A percentile compares a stretch with the other conserved stretches of the same genome.
phyloP scores from a whole-genome alignment of 2,888 invertebrate genomes.

The Achlya flavicornis region DNA sequence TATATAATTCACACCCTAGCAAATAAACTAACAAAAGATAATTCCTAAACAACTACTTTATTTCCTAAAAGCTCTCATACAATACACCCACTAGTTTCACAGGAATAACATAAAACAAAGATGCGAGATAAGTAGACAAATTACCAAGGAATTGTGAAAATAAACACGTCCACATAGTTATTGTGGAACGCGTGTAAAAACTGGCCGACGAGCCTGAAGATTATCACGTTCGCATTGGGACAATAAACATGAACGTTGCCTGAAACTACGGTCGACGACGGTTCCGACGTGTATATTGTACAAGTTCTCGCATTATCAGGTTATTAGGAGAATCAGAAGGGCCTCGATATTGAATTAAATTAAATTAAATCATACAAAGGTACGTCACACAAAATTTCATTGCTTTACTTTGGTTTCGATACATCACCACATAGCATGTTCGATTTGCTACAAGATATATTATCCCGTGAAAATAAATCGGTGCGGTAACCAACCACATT shows the following conservation, averaged over 20 bases:
- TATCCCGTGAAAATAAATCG: not conserved
- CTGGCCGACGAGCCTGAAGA: not conserved
- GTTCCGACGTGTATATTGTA: not conserved
- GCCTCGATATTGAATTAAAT: too few relatives aligned
- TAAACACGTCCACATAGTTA: conserved; percentile 8
- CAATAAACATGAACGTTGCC: not conserved
- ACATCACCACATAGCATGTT: too few relatives aligned
- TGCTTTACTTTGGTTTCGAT: too few relatives aligned
- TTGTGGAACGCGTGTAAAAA: conserved; percentile 7
- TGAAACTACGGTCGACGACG: not conserved
- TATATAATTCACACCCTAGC: too few relatives aligned
- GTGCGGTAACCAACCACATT: not conserved
- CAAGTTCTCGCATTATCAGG: not conserved
- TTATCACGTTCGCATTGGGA: conserved; percentile 4
- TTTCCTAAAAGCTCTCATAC: not conserved
- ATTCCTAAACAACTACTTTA: not conserved
- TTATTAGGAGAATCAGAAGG: not conserved
- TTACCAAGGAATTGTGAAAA: conserved; percentile 1
- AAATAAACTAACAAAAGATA: too few relatives aligned
- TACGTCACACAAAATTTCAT: too few relatives aligned
- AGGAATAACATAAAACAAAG: conserved; percentile 1
- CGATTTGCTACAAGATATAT: not conserved
- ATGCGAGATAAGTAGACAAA: not conserved
- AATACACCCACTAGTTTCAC: not conserved
- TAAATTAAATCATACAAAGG: too few relatives aligned